These are phyloP conservation scores for Agriopis leucophaearia DNA, from an alignment of 2,888 invertebrate species.

Conservation along the genomic window DNA sequence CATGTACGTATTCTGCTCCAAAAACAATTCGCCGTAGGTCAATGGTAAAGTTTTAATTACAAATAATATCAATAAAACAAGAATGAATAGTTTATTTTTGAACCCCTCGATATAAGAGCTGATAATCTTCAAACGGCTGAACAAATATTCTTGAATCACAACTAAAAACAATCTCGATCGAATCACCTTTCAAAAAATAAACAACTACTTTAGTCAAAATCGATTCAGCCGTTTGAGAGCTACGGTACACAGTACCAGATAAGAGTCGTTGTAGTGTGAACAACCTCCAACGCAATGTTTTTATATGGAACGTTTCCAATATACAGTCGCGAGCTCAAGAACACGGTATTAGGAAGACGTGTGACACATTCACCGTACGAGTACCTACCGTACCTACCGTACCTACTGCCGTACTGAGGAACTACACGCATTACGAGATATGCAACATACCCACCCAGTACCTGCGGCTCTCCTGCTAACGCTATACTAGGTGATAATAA, in stretches of 20 bases:
- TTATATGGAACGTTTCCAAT: conserved; percentile 4
- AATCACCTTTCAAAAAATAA: no score
- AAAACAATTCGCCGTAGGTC: conserved; percentile 6
- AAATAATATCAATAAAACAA: no score
- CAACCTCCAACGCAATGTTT: background rate
- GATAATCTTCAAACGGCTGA: no score
- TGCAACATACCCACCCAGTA: background rate
- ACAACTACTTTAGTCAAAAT: no score
- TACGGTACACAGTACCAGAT: no score
- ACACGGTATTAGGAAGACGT: background rate
- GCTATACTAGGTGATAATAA: no score
- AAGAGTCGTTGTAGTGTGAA: background rate
- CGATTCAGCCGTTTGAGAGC: no score
- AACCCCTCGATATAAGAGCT: no score
- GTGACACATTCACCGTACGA: background rate
- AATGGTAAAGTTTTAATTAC: background rate
- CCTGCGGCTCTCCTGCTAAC: no score
- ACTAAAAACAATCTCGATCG: no score
- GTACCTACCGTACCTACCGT: background rate
- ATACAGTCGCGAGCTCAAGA: background rate
- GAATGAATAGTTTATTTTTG: no score
- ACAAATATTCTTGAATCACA: no score
- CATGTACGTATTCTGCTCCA: background rate
- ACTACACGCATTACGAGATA: background rate
- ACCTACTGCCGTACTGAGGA: background rate